Evolutionary conservation across 2,113 vertebrate species (phyloP), one percentile per base, ranked within the genome.

Genomic region (Pomatostomus ruficeps): DNA sequence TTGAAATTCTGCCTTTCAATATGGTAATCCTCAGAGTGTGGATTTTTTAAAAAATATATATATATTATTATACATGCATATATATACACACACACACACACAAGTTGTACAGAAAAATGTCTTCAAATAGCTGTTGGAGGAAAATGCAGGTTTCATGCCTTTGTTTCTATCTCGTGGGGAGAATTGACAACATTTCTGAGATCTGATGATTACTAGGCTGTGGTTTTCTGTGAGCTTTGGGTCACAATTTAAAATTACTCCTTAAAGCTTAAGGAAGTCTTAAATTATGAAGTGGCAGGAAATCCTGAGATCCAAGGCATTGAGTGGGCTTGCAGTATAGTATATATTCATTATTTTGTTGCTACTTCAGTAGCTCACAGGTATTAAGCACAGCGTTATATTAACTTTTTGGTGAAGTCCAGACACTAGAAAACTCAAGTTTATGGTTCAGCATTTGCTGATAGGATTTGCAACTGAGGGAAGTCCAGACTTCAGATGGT

Each of bases 381-480:
- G 40, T 87, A 66, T 91, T 89, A 91, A 84, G 70, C 45, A 26
- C n/a, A 65, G 66, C 0, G 0, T 63, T 88, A 48, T 46, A 89
- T 88, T 85, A 88, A 73, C 63, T 83, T 94, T 67, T 58, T 55
- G 42, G 67, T 80, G 78, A 91, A 83, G 67, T 71, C 65, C 52
- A 57, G 71, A 11, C 36, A 45, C 71, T 80, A 40, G 77, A 92
- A 91, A 93, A 70, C 75, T 62, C 51, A 67, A 52, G 67, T 94
- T 93, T 82, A 77, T 74, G 88, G 67, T 85, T 89, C 71, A 67
- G 88, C 88, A 63, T 94, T 94, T 91, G 38, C 51, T 88, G 85
- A 88, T 77, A 91, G 79, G 94, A 95, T 94, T 96, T 96, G 91
- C 72, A 80, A 33, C 36, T 67, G n/a, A 15, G 76, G n/a, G 40